Conservation (phyloP, 2,888 invertebrate genomes). For the Chalcis sispes region DNA sequence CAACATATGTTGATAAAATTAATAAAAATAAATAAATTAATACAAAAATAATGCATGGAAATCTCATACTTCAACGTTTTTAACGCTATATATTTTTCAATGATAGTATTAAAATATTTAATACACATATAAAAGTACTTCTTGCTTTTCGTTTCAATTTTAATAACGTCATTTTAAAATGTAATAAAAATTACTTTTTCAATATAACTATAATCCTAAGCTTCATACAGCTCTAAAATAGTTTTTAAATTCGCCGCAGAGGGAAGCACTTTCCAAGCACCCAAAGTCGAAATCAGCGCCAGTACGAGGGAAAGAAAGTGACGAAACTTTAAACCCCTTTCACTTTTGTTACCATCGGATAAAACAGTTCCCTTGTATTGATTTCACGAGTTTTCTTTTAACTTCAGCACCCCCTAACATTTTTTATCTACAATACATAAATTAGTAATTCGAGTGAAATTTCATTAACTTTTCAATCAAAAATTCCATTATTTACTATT, state of each 20-base stretch:
- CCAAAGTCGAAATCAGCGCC: slow-evolving; percentile 67
- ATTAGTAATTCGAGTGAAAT: neutral
- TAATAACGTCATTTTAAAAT: too few relatives aligned
- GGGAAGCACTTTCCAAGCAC: slow-evolving; percentile 69
- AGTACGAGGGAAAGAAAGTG: slow-evolving; percentile 62
- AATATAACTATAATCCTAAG: neutral
- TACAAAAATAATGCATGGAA: too few relatives aligned
- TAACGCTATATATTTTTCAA: too few relatives aligned
- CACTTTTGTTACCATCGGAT: slow-evolving; percentile 66
- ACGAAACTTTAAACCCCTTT: slow-evolving; percentile 67
- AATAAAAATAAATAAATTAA: too few relatives aligned
- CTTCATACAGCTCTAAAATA: slow-evolving; percentile 16
- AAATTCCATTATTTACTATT: too few relatives aligned
- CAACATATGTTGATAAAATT: too few relatives aligned
- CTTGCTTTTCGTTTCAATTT: too few relatives aligned
- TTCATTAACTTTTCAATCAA: too few relatives aligned
- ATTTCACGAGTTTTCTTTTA: slow-evolving; percentile 36
- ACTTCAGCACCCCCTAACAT: neutral
- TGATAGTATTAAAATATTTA: too few relatives aligned
- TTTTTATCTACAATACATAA: neutral
- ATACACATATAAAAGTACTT: too few relatives aligned
- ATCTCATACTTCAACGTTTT: too few relatives aligned
- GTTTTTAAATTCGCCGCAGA: slow-evolving; percentile 63
- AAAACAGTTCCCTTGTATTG: slow-evolving; percentile 65
- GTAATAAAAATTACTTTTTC: neutral